Evolutionary conservation across 2,113 vertebrate genomes (phyloP).

Genomic region (Charadrius vociferus): DNA sequence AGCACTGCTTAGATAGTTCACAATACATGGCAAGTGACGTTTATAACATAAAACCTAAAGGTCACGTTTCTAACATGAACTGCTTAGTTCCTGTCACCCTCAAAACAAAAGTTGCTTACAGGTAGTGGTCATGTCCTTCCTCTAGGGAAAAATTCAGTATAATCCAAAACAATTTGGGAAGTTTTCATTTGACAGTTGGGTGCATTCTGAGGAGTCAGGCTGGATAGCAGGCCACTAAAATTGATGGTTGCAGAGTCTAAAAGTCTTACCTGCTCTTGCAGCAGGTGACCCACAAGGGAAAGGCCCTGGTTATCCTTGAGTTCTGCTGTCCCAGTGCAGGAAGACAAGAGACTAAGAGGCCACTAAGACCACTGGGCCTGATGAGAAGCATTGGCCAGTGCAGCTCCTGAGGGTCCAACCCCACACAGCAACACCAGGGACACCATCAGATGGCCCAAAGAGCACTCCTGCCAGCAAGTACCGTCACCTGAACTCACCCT

Average conservation of each 20-base stretch:
- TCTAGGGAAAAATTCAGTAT: not conserved
- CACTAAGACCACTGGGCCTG: not conserved
- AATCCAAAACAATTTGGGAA: not conserved
- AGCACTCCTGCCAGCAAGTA: not conserved
- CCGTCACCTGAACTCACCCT: not conserved
- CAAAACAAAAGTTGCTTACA: not conserved
- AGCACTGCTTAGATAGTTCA: not conserved
- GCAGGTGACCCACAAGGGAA: not conserved
- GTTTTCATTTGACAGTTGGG: not conserved
- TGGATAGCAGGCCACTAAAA: not conserved
- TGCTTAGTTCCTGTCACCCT: not conserved
- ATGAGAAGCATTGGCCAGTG: not conserved
- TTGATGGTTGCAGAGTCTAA: not conserved
- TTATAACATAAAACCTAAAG: not conserved
- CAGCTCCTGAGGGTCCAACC: not conserved
- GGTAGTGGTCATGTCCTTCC: not conserved
- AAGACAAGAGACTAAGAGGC: not conserved
- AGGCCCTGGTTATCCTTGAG: not conserved
- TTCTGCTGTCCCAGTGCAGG: not conserved
- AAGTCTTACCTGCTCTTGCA: not conserved
- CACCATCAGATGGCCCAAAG: not conserved
- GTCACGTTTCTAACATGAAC: not conserved
- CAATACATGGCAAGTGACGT: not conserved
- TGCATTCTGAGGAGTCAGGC: not conserved
- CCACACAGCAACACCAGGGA: not conserved